Evolutionary conservation across 2,888 invertebrate genomes (phyloP).

Genomic region (Amiota mariae): DNA sequence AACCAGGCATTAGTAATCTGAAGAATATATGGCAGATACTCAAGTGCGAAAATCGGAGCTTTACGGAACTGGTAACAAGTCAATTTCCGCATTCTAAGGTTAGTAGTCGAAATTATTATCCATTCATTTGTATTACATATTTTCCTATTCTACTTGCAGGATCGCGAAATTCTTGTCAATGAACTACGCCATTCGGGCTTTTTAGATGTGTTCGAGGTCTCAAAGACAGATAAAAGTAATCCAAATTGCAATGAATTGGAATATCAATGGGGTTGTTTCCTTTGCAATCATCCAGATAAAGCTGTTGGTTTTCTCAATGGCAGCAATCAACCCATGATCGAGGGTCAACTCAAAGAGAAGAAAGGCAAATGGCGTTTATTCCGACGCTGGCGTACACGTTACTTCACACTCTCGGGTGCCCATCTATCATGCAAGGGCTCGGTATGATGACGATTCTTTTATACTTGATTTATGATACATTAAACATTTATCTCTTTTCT

Average conservation of each 20-base stretch:
- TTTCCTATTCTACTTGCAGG: conserved; percentile 74
- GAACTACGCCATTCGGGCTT: conserved; percentile 90
- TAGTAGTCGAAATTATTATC: conserved; percentile 31
- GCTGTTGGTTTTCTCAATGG: conserved; percentile 87
- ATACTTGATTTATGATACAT: neutral
- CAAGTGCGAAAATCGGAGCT: conserved; percentile 91
- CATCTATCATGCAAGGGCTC: conserved; percentile 90
- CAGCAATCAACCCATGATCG: conserved; percentile 89
- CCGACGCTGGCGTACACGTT: conserved; percentile 92
- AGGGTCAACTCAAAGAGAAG: conserved; percentile 92
- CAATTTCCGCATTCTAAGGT: conserved; percentile 93
- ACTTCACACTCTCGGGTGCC: conserved; percentile 94
- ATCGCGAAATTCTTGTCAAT: conserved; percentile 88
- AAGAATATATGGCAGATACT: conserved; percentile 96
- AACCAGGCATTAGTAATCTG: conserved; percentile 86
- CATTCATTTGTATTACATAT: neutral
- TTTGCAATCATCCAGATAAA: conserved; percentile 93
- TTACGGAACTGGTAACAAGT: conserved; percentile 92
- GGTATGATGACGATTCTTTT: conserved; percentile 75
- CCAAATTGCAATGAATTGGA: conserved; percentile 75
- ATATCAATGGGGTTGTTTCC: conserved; percentile 89
- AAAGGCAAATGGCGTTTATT: conserved; percentile 94
- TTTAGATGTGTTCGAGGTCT: conserved; percentile 93
- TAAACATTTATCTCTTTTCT: neutral
- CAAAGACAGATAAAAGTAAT: conserved; percentile 73